Evolutionary conservation across 2,888 invertebrate genomes (phyloP).

Genomic region (Machimus atricapillus): DNA sequence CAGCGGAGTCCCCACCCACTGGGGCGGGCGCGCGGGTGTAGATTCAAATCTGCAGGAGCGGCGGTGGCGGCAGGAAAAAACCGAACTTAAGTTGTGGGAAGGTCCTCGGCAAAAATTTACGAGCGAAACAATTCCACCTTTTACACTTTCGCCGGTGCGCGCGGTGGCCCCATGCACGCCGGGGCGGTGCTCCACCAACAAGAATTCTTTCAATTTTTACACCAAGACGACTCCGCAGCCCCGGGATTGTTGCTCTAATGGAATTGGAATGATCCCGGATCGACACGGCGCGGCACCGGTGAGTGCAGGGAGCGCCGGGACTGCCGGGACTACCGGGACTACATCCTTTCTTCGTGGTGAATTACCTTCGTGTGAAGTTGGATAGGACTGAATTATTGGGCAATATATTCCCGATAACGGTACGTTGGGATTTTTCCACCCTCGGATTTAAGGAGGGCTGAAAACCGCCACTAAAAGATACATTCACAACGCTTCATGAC

Average conservation of each 20-base stretch:
- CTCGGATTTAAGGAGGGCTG: neutral
- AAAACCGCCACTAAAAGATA: conserved; percentile 29
- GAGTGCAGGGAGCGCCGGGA: neutral
- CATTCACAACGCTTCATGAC: conserved; percentile 24
- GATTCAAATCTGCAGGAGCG: neutral
- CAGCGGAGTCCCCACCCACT: neutral
- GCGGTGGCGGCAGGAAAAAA: neutral
- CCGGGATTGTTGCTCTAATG: conserved; percentile 30
- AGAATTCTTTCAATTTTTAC: conserved; percentile 24
- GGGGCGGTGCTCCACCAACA: neutral
- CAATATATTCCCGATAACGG: conserved; percentile 46
- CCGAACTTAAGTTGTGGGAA: conserved; percentile 6
- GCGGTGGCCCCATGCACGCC: neutral
- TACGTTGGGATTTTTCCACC: conserved; percentile 22
- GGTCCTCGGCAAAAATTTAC: conserved; percentile 29
- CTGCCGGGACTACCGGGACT: neutral
- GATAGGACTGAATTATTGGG: conserved; percentile 44
- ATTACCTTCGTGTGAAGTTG: conserved; percentile 20
- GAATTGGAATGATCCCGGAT: conserved; percentile 34
- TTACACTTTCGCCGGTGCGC: conserved; percentile 1
- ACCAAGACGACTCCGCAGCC: neutral
- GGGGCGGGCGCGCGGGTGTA: neutral
- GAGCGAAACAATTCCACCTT: conserved; percentile 18
- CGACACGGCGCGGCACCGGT: neutral
- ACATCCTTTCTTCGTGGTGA: conserved; percentile 9